Percentiles rank a stretch among this genome's conserved stretches.
Conservation (phyloP, 2,888 invertebrate species). For the Yponomeuta plumbellus region DNA sequence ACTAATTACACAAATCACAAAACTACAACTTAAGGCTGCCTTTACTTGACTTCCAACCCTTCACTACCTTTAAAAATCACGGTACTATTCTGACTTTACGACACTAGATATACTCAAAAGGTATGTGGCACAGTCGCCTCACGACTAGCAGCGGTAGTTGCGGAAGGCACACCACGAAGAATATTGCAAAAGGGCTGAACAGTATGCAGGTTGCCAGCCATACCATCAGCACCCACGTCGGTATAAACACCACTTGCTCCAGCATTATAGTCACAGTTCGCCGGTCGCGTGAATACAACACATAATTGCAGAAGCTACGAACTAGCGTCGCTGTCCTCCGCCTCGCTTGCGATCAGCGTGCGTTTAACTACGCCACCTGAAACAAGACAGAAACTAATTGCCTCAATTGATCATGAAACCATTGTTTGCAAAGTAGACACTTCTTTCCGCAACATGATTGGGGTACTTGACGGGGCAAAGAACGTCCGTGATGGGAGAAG, state of each 20-base stretch:
- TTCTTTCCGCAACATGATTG: background rate
- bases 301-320: background rate
- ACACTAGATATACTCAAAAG: slow-evolving; percentile 75
- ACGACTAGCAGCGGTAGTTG: slow-evolving; percentile 82
- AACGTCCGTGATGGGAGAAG: background rate
- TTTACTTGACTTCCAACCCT: background rate
- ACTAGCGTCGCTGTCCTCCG: background rate
- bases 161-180: slow-evolving; percentile 81
- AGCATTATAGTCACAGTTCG: slow-evolving; percentile 47
- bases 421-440: background rate
- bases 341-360: slow-evolving; percentile 28
- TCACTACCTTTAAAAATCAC: too few relatives aligned
- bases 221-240: slow-evolving; percentile 77
- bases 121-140: slow-evolving; percentile 80
- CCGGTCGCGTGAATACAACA: slow-evolving; percentile 32
- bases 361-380: slow-evolving; percentile 68
- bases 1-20: background rate
- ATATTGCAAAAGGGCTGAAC: slow-evolving; percentile 80
- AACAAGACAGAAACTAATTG: slow-evolving; percentile 33
- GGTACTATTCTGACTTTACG: too few relatives aligned
- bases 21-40: background rate
- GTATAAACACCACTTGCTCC: slow-evolving; percentile 60
- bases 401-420: background rate
- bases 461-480: background rate
- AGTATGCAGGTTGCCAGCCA: slow-evolving; percentile 80